Conservation (phyloP, 2,113 vertebrate genomes). For the Caranx ignobilis region DNA sequence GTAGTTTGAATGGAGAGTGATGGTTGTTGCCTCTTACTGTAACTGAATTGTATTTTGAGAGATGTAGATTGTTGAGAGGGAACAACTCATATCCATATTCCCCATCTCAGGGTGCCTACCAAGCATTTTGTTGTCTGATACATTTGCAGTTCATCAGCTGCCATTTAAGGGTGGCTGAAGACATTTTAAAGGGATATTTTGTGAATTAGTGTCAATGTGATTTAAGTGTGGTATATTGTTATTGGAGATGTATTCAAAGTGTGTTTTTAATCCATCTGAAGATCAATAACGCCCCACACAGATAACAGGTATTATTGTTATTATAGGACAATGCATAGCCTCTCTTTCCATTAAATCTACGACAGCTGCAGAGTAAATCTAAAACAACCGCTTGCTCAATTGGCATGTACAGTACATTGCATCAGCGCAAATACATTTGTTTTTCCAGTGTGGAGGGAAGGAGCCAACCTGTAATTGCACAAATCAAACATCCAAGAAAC, state of each 20-base stretch:
- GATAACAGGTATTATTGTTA: conserved; percentile 27
- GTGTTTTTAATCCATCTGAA: conserved; percentile 44
- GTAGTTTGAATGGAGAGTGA: conserved; percentile 29
- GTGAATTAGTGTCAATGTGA: conserved; percentile 69
- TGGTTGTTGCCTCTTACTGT: conserved; percentile 35
- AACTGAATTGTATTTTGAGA: conserved; percentile 10
- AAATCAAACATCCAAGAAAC: conserved; percentile 22
- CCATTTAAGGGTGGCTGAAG: conserved; percentile 56
- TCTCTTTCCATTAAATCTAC: conserved; percentile 20
- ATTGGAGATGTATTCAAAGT: conserved; percentile 60
- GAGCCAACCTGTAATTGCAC: conserved; percentile 17
- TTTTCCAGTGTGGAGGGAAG: neutral
- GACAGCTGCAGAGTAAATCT: conserved; percentile 57
- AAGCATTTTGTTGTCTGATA: conserved; percentile 50
- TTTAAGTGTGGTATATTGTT: conserved; percentile 72
- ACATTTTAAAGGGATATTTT: conserved; percentile 65
- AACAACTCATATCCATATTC: conserved; percentile 65
- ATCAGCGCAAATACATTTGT: conserved; percentile 13
- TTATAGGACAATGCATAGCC: conserved; percentile 12
- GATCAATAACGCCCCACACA: conserved; percentile 30
- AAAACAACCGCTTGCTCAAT: conserved; percentile 50
- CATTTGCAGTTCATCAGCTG: conserved; percentile 48
- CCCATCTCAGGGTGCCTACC: conserved; percentile 78
- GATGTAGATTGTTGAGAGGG: conserved; percentile 35
- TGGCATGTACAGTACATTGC: conserved; percentile 12